Evolutionary conservation across 2,113 vertebrate genomes (phyloP).

Genomic region (Gambusia holbrooki): DNA sequence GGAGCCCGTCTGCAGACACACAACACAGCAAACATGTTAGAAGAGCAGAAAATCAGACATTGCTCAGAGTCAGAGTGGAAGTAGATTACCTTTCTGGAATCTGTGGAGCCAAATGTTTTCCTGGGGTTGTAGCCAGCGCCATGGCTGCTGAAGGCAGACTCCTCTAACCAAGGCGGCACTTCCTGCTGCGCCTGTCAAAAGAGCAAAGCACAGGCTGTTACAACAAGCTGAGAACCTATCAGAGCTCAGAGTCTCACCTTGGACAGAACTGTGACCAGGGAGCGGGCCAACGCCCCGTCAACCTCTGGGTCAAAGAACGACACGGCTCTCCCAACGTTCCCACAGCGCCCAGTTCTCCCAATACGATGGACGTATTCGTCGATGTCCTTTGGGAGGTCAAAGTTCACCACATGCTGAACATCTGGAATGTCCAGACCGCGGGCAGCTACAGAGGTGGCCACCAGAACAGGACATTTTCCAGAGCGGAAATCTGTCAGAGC

Average conservation of each 20-base stretch:
- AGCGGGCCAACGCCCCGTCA: constrained; percentile 82
- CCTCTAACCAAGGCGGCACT: constrained; percentile 91
- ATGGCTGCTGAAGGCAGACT: constrained; percentile 78
- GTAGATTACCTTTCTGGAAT: constrained; percentile 81
- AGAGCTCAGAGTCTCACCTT: constrained; percentile 75
- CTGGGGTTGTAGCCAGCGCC: constrained; percentile 59
- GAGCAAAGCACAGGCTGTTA: no score
- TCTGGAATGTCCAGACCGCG: constrained; percentile 94
- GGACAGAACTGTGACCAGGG: constrained; percentile 86
- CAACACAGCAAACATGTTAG: not conserved
- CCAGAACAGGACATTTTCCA: constrained; percentile 88
- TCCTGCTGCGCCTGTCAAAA: constrained; percentile 89
- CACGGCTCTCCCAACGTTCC: constrained; percentile 88
- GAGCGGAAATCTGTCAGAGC: constrained; percentile 89
- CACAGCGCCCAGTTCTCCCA: constrained; percentile 94
- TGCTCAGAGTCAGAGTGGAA: no score
- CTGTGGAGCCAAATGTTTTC: constrained; percentile 75
- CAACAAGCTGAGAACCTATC: no score
- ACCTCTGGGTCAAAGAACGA: constrained; percentile 85
- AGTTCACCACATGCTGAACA: constrained; percentile 94
- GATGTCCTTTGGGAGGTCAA: constrained; percentile 88
- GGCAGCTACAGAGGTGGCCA: constrained; percentile 94
- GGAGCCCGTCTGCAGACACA: constrained; percentile 13
- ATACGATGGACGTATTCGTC: constrained; percentile 97
- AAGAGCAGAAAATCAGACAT: not conserved